Conservation (phyloP, 2,797 vertebrate species). For the Cyclopterus lumpus region DNA sequence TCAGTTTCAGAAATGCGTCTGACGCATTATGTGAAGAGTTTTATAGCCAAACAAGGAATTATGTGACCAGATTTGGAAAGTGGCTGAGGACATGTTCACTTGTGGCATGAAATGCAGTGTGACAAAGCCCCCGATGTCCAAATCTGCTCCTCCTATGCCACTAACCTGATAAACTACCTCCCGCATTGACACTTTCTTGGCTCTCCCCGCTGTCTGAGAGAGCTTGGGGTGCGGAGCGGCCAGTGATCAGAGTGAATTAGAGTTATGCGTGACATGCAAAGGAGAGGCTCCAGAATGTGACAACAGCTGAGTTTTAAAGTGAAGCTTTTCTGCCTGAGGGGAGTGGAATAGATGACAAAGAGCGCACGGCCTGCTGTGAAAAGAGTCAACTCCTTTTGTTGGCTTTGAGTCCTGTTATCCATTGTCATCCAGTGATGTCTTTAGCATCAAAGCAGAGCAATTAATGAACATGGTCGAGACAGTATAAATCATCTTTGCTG, state of each 20-base stretch:
- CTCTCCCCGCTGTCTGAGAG: slow-evolving; percentile 33
- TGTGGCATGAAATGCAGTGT: slow-evolving; percentile 49
- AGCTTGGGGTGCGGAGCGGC: slow-evolving; percentile 64
- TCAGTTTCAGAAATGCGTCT: not conserved
- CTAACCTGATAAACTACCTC: slow-evolving; percentile 34
- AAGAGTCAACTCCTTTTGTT: slow-evolving; percentile 61
- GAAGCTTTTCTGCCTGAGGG: slow-evolving; percentile 69
- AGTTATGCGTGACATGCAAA: slow-evolving; percentile 82
- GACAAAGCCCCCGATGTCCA: slow-evolving; percentile 58
- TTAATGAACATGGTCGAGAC: slow-evolving; percentile 22
- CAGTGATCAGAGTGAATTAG: slow-evolving; percentile 78
- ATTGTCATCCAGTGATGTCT: slow-evolving; percentile 10
- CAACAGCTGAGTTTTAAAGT: slow-evolving; percentile 80
- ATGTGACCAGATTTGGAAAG: slow-evolving; percentile 49
- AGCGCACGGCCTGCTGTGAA: slow-evolving; percentile 39
- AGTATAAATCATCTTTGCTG: slow-evolving; percentile 7
- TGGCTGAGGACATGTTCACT: slow-evolving; percentile 36
- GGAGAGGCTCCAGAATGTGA: slow-evolving; percentile 80
- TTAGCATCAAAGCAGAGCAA: slow-evolving; percentile 19
- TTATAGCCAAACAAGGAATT: slow-evolving; percentile 20
- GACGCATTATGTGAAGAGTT: not conserved
- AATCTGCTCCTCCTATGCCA: slow-evolving; percentile 51
- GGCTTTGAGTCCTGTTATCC: slow-evolving; percentile 41
- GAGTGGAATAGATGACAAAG: slow-evolving; percentile 59
- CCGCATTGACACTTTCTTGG: slow-evolving; percentile 35